Evolutionary conservation across 1,140 invertebrate genomes (phyloP), one percentile per base, ranked within the genome.

Genomic region (Meloidogyne chitwoodi): DNA sequence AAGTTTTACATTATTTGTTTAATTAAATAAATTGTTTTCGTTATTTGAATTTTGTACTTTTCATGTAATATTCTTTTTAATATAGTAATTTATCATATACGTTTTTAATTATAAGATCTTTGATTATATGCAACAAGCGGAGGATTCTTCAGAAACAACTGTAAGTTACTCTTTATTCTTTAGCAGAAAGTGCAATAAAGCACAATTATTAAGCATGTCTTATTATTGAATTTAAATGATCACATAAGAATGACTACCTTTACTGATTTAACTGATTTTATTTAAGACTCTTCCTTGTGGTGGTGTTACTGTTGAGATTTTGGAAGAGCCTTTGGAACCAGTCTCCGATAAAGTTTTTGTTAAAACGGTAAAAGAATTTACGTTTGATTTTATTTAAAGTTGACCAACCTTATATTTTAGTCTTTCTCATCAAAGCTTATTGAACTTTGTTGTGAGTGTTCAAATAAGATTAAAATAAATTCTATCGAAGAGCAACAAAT

Each of bases 371-470:
- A 11, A 2, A n/a, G 61, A n/a, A 41, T 41, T 41, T 27, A 1
- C 22, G 0, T 29, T 68, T 56, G 14, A 44, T 24, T 4, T 68
- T 10, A 16, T 38, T 38, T 19, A 12, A 38, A 68, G 1, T 26
- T 19, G n/a, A 6, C 65, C 19, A 66, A 66, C 2, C 48, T 68
- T 44, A 19, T 2, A 10, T 44, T 27, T 41, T 29, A 70, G 19
- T 56, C 48, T 10, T 56, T 19, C 24, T 26, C 14, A n/a, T 26
- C 14, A n/a, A 70, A 70, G 11, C 24, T 38, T 44, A n/a, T 70
- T n/a, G 68, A 70, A 29, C 38, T 70, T 2, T 70, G 68, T 44
- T 27, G 16, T 27, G 44, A 34, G 19, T 70, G 68, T 48, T 70
- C 68, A 0, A 70, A 22, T 56, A 56, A 6, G n/a, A 56, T 56